Percentiles rank a stretch among this genome's conserved stretches.
phyloP scores from a whole-genome alignment of 2,888 invertebrate species.

The Chrysotoxum bicinctum region DNA sequence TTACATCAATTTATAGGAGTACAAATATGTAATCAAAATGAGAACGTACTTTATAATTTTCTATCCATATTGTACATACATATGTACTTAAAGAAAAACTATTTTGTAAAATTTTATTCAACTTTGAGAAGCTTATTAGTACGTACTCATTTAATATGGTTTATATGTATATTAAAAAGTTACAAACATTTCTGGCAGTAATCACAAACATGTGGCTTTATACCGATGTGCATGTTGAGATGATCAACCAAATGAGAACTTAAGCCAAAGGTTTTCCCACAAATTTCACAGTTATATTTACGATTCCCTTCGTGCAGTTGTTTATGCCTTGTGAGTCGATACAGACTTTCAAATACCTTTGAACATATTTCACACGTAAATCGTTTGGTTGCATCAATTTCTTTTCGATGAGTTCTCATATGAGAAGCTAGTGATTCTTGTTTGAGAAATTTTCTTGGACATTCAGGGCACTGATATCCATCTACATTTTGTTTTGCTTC shows the following conservation, averaged over 20 bases:
- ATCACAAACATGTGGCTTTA: slow-evolving; percentile 82
- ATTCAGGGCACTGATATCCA: slow-evolving; percentile 82
- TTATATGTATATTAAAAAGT: neutral
- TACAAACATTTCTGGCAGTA: slow-evolving; percentile 80
- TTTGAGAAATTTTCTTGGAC: slow-evolving; percentile 83
- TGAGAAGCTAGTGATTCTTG: slow-evolving; percentile 83
- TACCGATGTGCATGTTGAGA: slow-evolving; percentile 82
- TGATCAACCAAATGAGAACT: slow-evolving; percentile 84
- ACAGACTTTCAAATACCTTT: slow-evolving; percentile 81
- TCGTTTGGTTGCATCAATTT: slow-evolving; percentile 66
- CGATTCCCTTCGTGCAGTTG: slow-evolving; percentile 83
- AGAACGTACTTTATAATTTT: too few relatives aligned
- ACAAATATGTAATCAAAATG: too few relatives aligned
- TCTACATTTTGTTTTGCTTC: slow-evolving; percentile 52
- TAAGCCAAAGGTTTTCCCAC: slow-evolving; percentile 84
- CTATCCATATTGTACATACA: too few relatives aligned
- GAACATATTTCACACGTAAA: slow-evolving; percentile 82
- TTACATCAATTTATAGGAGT: too few relatives aligned
- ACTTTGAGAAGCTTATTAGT: neutral
- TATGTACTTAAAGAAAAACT: too few relatives aligned
- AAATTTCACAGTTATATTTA: slow-evolving; percentile 83
- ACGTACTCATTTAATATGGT: neutral
- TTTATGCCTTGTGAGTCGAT: slow-evolving; percentile 82
- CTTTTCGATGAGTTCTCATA: slow-evolving; percentile 77
- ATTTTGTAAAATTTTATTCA: too few relatives aligned